Evolutionary conservation across 2,113 vertebrate species (phyloP), one percentile per base, ranked within the genome.

Genomic region (Ranitomeya imitator): DNA sequence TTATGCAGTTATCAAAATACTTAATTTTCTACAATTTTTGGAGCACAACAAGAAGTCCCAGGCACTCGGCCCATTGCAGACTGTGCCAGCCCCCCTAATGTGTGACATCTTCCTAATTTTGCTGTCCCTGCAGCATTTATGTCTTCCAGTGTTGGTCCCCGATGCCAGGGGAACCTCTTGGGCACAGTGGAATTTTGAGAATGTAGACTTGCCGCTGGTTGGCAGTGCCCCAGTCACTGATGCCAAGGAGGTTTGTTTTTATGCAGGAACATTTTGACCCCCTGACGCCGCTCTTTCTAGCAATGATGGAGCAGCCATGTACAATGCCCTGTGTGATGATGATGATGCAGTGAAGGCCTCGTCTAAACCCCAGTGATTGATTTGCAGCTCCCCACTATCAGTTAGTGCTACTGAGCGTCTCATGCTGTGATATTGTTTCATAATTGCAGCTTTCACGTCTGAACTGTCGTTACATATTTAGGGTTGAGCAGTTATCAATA

Each of bases 131-230:
- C 21, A 16, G 59, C 59, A 76, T 16, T 52, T 54, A 45, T 26
- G 61, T 60, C 74, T 67, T 78, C 59, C 71, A 78, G 16, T 52
- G 12, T 52, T 84, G 59, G 67, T 18, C 71, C 26, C 21, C 16
- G 80, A 65, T 88, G 80, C 80, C 71, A 88, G 45, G 80, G 80
- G 69, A 83, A 83, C 71, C 52, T 37, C 86, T 83, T 84, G 80
- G 57, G n/a, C 57, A 87, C 4, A 65, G n/a, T 65, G 71, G 87
- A 77, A 88, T 88, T 77, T 45, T 59, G 76, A 51, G 80, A 77
- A 83, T 83, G 80, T 65, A 45, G 73, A 54, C 54, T 16, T 74
- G 61, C 37, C 45, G 80, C 23, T 65, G 45, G 69, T 71, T 88
- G 87, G 80, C 80, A 88, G 57, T n/a, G 87, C 71, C 80, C 80